Evolutionary conservation across 2,888 invertebrate genomes (phyloP), one percentile per base, ranked within the genome.

Genomic region (Acleris literana): DNA sequence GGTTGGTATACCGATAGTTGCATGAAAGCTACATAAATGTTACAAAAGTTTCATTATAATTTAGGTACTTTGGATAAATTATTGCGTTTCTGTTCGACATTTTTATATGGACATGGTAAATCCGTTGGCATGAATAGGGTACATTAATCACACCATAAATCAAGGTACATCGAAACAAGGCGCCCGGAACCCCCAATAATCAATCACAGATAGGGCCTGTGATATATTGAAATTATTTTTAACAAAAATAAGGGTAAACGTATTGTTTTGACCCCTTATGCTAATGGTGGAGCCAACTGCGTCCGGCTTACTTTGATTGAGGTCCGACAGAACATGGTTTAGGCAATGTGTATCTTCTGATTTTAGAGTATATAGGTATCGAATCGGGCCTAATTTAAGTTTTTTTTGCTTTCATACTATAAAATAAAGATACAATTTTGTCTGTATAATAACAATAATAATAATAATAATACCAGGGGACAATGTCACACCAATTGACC

Each of bases 311-410:
- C 58, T 69, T 71, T 84, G 81, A 84, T 81, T 79, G 74, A 79
- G 83, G 81, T 84, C 76, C 70, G 82, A 82, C 84, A 80, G 75
- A 72, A 73, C 63, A 66, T 69, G 72, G 77, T 75, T 81, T 77
- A 76, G 63, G 68, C 65, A 68, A 65, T 68, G 70, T 75, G 72
- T 71, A 69, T 71, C 69, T 73, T 72, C 69, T 73, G 71, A 73
- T 75, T 74, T 57, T 62, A 62, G 56, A 44, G 2, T 33, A 9
- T 5, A 46, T 46, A 46, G n/a, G 2, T 46, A 46, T 16, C 29
- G 17, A 18, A 63, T 39, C 4, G 13, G 39, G 13, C 4, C 33
- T 9, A 9, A 9, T 25, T 25, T 25, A 1, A 25, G 25, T 6
- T 25, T 25, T 7, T 25, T 25, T 25, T 25, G 25, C 25, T 6